These are phyloP conservation scores for Allacma fusca DNA, from an alignment of 2,888 invertebrate genomes.

Conservation along the genomic window DNA sequence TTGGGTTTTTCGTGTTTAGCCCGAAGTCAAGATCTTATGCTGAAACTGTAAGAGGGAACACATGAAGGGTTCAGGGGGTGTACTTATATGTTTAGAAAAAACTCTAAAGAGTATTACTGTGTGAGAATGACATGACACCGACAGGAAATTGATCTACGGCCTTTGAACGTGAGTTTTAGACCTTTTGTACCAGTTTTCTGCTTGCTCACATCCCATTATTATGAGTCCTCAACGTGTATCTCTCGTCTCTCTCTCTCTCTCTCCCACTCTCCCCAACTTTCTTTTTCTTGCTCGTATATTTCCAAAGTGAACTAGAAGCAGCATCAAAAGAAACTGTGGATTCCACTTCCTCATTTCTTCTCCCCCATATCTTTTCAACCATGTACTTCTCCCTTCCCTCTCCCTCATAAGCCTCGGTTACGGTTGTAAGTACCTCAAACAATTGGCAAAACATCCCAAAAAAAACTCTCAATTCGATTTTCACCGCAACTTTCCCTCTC, in stretches of 20 bases:
- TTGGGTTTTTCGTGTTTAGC: neutral
- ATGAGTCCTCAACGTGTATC: conserved; percentile 20
- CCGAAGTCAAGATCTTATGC: conserved; percentile 4
- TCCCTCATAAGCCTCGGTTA: neutral
- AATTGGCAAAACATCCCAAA: neutral
- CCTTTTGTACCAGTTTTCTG: conserved; percentile 43
- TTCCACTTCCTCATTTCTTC: conserved; percentile 13
- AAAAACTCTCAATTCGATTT: neutral
- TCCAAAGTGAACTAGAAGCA: neutral
- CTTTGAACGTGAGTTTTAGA: conserved; percentile 38
- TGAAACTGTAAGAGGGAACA: neutral
- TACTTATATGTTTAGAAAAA: conserved; percentile 22
- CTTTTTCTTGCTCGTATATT: neutral
- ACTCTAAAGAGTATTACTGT: conserved; percentile 31
- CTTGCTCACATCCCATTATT: conserved; percentile 39
- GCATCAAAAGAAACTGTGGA: conserved; percentile 1
- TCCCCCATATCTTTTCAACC: neutral
- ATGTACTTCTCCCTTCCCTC: neutral
- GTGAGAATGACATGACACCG: conserved; percentile 44
- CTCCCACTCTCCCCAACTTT: neutral
- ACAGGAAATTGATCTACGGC: conserved; percentile 48
- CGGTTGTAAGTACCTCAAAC: too few relatives aligned
- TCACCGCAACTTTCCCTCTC: neutral
- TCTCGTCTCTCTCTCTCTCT: neutral
- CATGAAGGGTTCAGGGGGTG: neutral